These are phyloP conservation scores for Neelides sp. DNA, from an alignment of 1,140 invertebrate species.

Conservation along the genomic window DNA sequence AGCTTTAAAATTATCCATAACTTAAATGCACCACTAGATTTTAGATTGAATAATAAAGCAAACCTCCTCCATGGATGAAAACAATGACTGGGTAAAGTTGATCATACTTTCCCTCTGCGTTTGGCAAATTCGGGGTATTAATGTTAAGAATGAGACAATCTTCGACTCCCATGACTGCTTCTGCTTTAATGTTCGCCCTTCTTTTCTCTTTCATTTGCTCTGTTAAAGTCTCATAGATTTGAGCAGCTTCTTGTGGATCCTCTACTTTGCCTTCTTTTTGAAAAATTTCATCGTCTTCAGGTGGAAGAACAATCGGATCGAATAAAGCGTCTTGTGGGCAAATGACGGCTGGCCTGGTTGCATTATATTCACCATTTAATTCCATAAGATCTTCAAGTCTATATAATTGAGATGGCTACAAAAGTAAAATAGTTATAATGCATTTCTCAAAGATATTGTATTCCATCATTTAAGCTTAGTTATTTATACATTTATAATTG, in stretches of 20 bases:
- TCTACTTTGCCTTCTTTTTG: neutral
- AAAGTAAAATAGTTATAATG: too few species aligned
- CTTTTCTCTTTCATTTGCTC: neutral
- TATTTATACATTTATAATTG: too few species aligned
- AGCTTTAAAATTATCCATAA: neutral
- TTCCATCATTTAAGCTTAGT: too few species aligned
- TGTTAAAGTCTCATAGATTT: neutral
- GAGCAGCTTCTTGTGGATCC: neutral
- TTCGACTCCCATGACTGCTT: neutral
- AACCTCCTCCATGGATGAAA: slow-evolving; percentile 4
- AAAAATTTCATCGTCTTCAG: too few species aligned
- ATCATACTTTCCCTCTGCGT: too few species aligned
- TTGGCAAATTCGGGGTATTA: slow-evolving; percentile 1
- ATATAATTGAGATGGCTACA: too few species aligned
- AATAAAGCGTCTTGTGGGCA: too few species aligned
- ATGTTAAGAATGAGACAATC: slow-evolving; percentile 10
- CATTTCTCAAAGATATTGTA: too few species aligned
- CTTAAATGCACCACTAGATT: neutral
- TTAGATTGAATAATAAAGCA: neutral
- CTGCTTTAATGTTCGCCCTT: neutral
- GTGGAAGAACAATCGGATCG: too few species aligned
- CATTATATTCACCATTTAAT: too few species aligned
- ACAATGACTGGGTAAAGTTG: slow-evolving; percentile 6
- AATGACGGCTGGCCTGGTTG: neutral
- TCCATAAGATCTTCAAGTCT: too few species aligned